phyloP scores from a whole-genome alignment of 2,797 vertebrate genomes.

The Molossus alvarezi region DNA sequence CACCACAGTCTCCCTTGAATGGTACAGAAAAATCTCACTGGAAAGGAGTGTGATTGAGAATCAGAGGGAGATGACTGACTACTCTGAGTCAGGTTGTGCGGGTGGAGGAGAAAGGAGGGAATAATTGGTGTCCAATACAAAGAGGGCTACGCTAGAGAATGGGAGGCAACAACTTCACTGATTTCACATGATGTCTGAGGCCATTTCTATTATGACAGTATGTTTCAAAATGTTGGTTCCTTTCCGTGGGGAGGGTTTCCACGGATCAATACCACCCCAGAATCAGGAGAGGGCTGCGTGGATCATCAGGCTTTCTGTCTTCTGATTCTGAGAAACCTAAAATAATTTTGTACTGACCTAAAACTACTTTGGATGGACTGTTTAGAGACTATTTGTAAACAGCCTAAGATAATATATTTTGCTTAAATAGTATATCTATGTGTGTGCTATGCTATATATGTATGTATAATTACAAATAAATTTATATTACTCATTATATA shows the following conservation, averaged over 20 bases:
- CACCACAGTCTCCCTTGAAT: background rate
- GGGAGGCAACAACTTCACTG: background rate
- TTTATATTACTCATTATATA: background rate
- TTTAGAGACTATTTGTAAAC: background rate
- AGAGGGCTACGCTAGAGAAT: background rate
- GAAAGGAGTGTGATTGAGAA: background rate
- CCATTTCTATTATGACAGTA: fast-evolving
- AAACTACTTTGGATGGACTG: background rate
- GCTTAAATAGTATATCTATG: background rate
- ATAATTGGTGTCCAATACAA: background rate
- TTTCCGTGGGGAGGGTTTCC: background rate
- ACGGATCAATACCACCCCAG: background rate
- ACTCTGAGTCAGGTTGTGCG: too few relatives aligned
- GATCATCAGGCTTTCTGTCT: background rate
- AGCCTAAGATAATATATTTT: background rate
- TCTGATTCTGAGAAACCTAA: background rate
- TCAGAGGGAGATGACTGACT: background rate
- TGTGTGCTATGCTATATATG: background rate
- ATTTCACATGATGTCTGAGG: fast-evolving
- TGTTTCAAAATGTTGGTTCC: background rate
- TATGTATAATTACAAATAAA: background rate
- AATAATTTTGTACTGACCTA: background rate
- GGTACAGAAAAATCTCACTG: background rate
- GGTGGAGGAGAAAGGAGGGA: background rate
- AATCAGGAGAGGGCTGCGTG: background rate